Percentiles rank a stretch among this genome's conserved stretches.
These are phyloP conservation scores for Synergus laeviventris DNA, from an alignment of 2,888 invertebrate species.

Conservation along the genomic window DNA sequence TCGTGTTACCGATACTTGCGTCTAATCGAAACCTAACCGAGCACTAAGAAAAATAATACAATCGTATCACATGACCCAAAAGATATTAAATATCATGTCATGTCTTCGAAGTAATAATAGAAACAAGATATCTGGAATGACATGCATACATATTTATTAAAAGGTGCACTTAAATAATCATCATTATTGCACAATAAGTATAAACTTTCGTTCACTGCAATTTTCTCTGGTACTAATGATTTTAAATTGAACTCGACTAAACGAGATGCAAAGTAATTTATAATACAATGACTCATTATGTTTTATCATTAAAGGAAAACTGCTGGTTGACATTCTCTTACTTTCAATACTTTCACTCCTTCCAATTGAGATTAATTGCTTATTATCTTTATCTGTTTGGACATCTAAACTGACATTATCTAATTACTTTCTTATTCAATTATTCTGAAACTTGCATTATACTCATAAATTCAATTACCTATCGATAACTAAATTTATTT, in stretches of 20 bases:
- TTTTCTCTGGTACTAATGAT: not conserved
- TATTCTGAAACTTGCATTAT: not conserved
- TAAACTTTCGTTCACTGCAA: not conserved
- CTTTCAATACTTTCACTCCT: not conserved
- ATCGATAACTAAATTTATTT: not conserved
- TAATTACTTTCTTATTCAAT: conserved; percentile 10
- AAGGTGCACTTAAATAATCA: not conserved
- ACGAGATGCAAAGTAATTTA: not conserved
- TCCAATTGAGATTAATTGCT: not conserved
- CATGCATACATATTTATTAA: not conserved
- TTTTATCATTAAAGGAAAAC: not conserved
- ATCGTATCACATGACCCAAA: not conserved
- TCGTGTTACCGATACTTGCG: not conserved
- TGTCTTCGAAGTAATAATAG: not conserved
- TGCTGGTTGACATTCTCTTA: not conserved
- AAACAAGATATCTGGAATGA: not conserved
- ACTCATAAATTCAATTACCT: not conserved
- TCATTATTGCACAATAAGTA: not conserved
- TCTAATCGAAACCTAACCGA: not conserved
- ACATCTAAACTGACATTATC: conserved; percentile 9
- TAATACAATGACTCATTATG: not conserved
- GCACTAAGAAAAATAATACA: not conserved
- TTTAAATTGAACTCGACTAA: not conserved
- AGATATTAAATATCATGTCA: not conserved
- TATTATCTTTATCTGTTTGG: conserved; percentile 7